Base-by-base conservation (phyloP, 2,113 vertebrate species). In the Antidorcas marsupialis region DNA sequence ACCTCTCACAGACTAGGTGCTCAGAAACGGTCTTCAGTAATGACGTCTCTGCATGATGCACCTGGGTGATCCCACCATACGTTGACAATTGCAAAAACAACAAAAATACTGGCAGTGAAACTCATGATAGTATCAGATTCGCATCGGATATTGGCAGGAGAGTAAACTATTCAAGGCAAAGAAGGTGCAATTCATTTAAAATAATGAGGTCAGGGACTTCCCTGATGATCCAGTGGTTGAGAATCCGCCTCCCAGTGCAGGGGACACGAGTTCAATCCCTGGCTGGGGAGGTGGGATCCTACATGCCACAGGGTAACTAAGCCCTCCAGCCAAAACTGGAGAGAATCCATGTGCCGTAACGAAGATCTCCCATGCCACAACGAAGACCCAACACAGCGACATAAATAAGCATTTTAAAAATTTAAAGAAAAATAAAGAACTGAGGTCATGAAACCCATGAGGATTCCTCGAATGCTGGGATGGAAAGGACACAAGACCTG, bases 241-340 rank as follows among this genome's bases (percentile, higher is more conserved):
- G 71, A 76, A 43, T 15, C 71, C 0, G 6, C 12, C 39, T 76
- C 23, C 71, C 71, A 27, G 14, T 7, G 23, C 36, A 43, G 21
- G 36, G 1, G 71, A 74, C 12, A 0, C 0, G 11, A 39, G 36
- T 43, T 23, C 1, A 3, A 1, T 27, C 71, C 39, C 71, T 76
- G 39, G 71, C 39, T 27, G 39, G 12, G 71, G 12, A 43, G 43
- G 12, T 43, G 71, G 71, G 23, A 25, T 33, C 12, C 23, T 11
- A 76, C 6, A 4, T 13, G 39, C 39, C 39, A 43, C 1, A 0
- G 39, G 23, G 23, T 27, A 76, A 27, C 71, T 43, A 43, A 13
- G 36, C 28, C 71, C 71, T 43, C 21, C 21, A 43, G 71, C 23
- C 36, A 2, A 43, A 43, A 43, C 71, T 43, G 71, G 39, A 43